Base-by-base conservation (phyloP, 2,797 vertebrate genomes). In the Sebastolobus alascanus region DNA sequence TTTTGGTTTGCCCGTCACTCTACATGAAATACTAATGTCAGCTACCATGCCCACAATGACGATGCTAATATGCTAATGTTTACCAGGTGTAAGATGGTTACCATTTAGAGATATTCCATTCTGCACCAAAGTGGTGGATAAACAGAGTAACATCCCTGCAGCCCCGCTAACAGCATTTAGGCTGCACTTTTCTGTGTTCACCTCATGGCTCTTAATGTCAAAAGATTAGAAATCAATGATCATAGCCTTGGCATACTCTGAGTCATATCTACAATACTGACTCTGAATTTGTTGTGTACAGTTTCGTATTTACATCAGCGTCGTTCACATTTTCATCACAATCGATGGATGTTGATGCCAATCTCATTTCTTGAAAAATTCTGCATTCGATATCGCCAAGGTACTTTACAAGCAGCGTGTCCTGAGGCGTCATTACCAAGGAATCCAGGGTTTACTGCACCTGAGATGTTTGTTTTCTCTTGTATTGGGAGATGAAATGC, bases 391-490 rank as follows among this genome's bases (percentile, higher is more conserved):
- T 37, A 14, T 43, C n/a, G 6, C 31, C 22, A 18, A 20, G 61
- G 88, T 90, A 63, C n/a, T 91, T 90, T 87, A 79, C 79, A 86
- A 68, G 75, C 75, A 78, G 5, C 22, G 43, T 22, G 22, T 75
- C 66, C 79, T 80, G 71, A 72, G 31, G 89, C 87, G 91, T 93
- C 91, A 93, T 81, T 93, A 91, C 92, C 89, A 40, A 85, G 81
- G 87, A 93, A 94, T 75, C 82, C 88, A 92, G 90, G 88, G 90
- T 87, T 85, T 86, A 40, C 46, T 84, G 20, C 71, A 60, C 25
- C 73, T 86, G 74, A 88, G 37, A 71, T 35, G 63, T 81, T 83
- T 70, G 84, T 87, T 92, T 89, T 91, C 83, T 82, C 70, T 87
- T 50, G 81, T 88, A 91, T 84, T 75, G 77, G 87, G 85, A 92